A percentile compares a stretch with the other conserved stretches of the same genome.
Evolutionary conservation across 2,113 vertebrate genomes (phyloP).

Genomic region (Cinclus mexicanus): DNA sequence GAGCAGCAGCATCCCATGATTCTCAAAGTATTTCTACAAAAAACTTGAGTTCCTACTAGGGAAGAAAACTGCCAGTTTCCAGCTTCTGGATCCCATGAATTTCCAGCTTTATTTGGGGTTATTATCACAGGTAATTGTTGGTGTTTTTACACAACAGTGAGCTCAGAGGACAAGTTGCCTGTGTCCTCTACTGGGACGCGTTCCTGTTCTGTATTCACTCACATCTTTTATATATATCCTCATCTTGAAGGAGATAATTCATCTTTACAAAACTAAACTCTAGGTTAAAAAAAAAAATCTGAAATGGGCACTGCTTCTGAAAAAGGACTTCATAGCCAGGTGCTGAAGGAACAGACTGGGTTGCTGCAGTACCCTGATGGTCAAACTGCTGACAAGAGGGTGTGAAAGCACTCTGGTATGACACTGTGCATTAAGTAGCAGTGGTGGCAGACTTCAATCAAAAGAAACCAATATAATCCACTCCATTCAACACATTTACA

Average conservation of each 20-base stretch:
- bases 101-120: neutral
- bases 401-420: neutral
- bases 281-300: neutral
- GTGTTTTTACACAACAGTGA: neutral
- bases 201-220: neutral
- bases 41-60: neutral
- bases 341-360: neutral
- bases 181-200: rapidly evolving
- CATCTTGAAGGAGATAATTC: neutral
- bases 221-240: neutral
- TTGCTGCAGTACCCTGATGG: neutral
- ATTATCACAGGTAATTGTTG: neutral
- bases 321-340: neutral
- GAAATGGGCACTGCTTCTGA: neutral
- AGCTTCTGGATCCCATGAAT: neutral
- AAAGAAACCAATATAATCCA: neutral
- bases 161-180: neutral
- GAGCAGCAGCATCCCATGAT: neutral
- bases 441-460: neutral
- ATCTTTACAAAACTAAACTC: neutral
- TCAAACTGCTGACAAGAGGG: neutral
- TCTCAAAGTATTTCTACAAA: neutral
- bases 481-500: neutral
- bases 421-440: rapidly evolving
- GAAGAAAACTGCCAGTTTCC: neutral